A percentile compares a stretch with the other conserved stretches of the same genome.
Evolutionary conservation across 2,888 invertebrate genomes (phyloP).

Genomic region (Cabera pusaria): DNA sequence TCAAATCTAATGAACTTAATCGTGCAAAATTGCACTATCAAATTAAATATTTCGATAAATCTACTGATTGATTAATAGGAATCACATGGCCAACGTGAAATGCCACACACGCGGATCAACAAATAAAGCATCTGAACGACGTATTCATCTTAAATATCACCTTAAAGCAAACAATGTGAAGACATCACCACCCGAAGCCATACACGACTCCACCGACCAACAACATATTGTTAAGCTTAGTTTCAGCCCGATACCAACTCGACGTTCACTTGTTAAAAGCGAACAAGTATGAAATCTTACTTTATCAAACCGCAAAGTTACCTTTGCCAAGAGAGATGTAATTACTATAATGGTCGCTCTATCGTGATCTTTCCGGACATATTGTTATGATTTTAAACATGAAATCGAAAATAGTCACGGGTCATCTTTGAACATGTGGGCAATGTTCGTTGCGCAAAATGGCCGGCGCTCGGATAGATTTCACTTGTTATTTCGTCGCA

Average conservation of each 20-base stretch:
- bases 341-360: constrained; percentile 71
- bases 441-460: constrained; percentile 55
- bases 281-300: constrained; percentile 36
- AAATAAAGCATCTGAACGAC: constrained; percentile 17
- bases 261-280: constrained; percentile 34
- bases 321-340: constrained; percentile 56
- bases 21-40: constrained; percentile 13
- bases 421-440: constrained; percentile 60
- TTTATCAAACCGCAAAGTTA: constrained; percentile 40
- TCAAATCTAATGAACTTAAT: no score
- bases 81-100: constrained; percentile 14
- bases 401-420: constrained; percentile 73
- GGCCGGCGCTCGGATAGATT: constrained; percentile 56
- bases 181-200: constrained; percentile 66
- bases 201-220: constrained; percentile 61
- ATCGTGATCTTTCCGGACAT: constrained; percentile 70
- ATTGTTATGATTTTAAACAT: constrained; percentile 77
- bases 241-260: constrained; percentile 50
- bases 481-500: constrained; percentile 54
- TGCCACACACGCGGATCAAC: constrained; percentile 22
- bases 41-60: no score
- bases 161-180: constrained; percentile 67
- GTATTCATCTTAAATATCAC: constrained; percentile 20
- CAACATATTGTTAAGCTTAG: constrained; percentile 69
- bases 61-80: no score